Conservation (phyloP, 2,797 vertebrate species). For the Glossophaga mutica region DNA sequence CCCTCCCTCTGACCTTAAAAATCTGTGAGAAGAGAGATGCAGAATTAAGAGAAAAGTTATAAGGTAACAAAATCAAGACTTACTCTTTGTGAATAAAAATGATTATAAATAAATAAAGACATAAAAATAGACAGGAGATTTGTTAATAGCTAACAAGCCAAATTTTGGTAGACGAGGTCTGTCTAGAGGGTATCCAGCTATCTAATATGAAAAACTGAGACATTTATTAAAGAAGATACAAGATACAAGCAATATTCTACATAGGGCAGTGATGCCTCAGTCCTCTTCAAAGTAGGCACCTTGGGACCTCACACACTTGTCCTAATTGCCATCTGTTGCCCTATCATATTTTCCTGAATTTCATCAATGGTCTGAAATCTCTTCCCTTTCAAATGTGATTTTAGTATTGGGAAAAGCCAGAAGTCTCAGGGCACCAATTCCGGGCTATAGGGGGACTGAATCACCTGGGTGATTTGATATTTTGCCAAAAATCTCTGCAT, state of each 20-base stretch:
- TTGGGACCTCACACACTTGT: background rate
- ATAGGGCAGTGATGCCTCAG: background rate
- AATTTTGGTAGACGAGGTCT: background rate
- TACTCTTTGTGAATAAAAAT: constrained; percentile 42
- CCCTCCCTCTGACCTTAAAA: constrained; percentile 42
- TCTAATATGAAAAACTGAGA: background rate
- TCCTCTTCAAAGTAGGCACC: background rate
- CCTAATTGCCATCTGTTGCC: background rate
- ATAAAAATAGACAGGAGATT: background rate
- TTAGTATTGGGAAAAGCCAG: background rate
- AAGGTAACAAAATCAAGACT: constrained; percentile 36
- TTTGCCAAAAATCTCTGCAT: background rate
- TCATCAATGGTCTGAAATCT: background rate
- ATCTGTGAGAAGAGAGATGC: constrained; percentile 19
- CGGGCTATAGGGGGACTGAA: background rate
- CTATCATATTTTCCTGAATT: background rate
- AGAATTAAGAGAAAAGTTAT: constrained; percentile 43
- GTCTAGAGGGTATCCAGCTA: background rate
- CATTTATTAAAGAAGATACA: background rate
- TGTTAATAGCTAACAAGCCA: background rate
- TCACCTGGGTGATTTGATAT: background rate
- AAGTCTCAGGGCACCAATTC: background rate
- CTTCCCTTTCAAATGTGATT: background rate
- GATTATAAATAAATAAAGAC: background rate
- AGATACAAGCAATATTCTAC: background rate